Evolutionary conservation across 2,797 vertebrate species (phyloP), one percentile per base, ranked within the genome.

Genomic region (Malurus leucopterus): DNA sequence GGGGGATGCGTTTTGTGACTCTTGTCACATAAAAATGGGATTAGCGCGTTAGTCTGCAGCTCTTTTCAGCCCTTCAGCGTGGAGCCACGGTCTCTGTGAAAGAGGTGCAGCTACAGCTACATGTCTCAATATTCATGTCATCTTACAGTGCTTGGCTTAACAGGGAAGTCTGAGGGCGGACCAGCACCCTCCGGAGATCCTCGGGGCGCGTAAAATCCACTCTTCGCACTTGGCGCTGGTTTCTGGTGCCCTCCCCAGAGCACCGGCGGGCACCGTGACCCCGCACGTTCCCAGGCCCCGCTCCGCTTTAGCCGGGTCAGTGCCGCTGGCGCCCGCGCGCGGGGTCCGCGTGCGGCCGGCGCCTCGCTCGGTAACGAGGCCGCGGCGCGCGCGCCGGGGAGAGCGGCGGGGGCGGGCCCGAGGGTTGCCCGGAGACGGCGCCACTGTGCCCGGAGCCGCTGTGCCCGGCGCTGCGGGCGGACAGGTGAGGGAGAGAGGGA

Each of bases 111-210:
- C 21, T 30, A 12, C 3, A 15, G 38, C 29, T 13, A 12, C 43
- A 26, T 0, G 54, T 49, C 32, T 75, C 63, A 16, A 19, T 27
- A 34, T 17, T 13, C 23, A 1, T 1, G 22, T n/a, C 34, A 4
- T 2, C 11, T 20, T 21, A 34, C 36, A 46, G 30, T 0, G 47
- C 43, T 65, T 8, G 27, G 29, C 22, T 21, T 19, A 17, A 3
- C 41, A 1, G 21, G 8, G 24, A 5, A 4, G 6, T 2, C 29
- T 8, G 4, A 20, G 23, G 47, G 7, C 20, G 30, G 22, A 20
- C 8, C 38, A 32, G 64, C 34, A 6, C 0, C 0, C 6, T 12
- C 1, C 1, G 8, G 8, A 21, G 30, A 16, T 13, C 8, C 23
- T 34, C 21, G 3, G 10, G 26, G 41, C 2, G 14, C 3, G 1